Base-by-base conservation (phyloP, 2,888 invertebrate genomes). In the Eristalis pertinax region DNA sequence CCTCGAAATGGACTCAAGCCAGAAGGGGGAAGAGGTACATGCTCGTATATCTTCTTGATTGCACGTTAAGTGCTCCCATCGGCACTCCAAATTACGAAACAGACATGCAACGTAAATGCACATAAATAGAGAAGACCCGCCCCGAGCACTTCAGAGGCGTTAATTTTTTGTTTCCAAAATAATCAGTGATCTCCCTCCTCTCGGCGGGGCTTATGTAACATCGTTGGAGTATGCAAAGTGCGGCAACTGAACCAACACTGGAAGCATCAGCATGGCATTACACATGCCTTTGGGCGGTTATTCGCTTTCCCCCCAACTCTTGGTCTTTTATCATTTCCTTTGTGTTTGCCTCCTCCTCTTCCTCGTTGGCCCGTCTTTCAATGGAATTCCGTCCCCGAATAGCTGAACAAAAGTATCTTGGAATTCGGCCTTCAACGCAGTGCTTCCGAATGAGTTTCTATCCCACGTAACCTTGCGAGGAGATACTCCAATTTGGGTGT, bases 391-490 rank as follows among this genome's bases (percentile, higher is more conserved):
- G 43, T n/a, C 13, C 43, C 50, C 41, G 26, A 72, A 70, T 70
- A 24, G 38, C 13, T 70, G n/a, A 60, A n/a, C n/a, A 19, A 60
- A 77, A 67, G 19, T 43, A 41, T 60, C 38, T 68, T 41, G 29
- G 68, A 43, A 60, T 62, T 43, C 43, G 41, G 32, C 68, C 62
- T 77, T 68, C 68, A 50, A 60, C 75, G 8, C 26, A 10, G 62
- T 19, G 62, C 24, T 58, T 50, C 35, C 7, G 10, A 26, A 29
- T 58, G 8, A 43, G n/a, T 35, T 26, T 43, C 22, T 50, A 67
- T 60, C 75, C 22, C 41, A 35, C 26, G 43, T 50, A 76, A 35
- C 68, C 68, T 76, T 76, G 68, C 35, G 43, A 69, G 26, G 62
- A 22, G 26, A 13, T 19, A 50, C 50, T 19, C 50, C 50, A 50